Conservation (phyloP, 2,113 vertebrate genomes). For the Petromus typicus region DNA sequence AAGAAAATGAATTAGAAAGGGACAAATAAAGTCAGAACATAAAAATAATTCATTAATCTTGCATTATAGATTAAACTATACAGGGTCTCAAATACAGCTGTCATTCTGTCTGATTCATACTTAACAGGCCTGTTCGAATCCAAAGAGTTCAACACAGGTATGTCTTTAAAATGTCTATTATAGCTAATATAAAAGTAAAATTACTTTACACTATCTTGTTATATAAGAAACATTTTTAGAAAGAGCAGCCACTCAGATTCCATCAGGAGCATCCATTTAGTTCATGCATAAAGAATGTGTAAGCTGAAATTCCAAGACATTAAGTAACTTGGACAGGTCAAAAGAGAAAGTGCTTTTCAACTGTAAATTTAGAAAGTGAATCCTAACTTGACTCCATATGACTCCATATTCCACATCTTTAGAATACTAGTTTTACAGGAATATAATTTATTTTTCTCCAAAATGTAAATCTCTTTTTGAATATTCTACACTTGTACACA, state of each 20-base stretch:
- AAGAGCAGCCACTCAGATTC: not conserved
- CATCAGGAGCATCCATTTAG: not conserved
- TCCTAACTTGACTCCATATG: not conserved
- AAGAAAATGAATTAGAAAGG: not conserved
- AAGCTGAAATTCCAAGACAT: not conserved
- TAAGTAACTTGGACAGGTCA: not conserved
- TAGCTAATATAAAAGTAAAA: not conserved
- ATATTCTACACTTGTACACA: not conserved
- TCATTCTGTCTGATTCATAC: not conserved
- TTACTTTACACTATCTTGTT: not conserved
- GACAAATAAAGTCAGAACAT: not conserved
- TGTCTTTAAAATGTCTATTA: not conserved
- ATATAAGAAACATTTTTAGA: not conserved
- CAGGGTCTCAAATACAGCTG: not conserved
- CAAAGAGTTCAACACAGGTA: not conserved
- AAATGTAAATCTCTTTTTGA: not conserved
- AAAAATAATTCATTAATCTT: not conserved
- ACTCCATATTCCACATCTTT: not conserved
- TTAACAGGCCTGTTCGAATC: not conserved
- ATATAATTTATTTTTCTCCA: not conserved
- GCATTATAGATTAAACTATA: not conserved
- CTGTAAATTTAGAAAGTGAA: not conserved
- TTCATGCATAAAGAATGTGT: slow-evolving; percentile 28
- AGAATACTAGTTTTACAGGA: not conserved
- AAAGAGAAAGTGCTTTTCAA: not conserved